Evolutionary conservation across 2,888 invertebrate species (phyloP).

Genomic region (Agrochola circellaris): DNA sequence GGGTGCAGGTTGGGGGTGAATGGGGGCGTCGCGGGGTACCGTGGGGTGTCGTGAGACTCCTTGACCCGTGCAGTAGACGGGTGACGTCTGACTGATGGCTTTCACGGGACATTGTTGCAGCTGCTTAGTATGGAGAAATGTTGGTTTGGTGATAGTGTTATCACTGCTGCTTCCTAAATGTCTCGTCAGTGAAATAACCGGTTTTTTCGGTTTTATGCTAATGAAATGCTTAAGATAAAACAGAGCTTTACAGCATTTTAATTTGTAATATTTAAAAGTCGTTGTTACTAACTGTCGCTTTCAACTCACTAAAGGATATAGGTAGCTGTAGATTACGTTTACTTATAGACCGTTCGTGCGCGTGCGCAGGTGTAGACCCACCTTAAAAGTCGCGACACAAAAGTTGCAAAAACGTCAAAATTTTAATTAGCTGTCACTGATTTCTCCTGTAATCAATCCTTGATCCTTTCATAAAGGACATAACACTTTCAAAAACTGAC

Average conservation of each 20-base stretch:
- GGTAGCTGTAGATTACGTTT: neutral
- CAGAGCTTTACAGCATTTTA: too few relatives aligned
- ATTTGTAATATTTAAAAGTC: neutral
- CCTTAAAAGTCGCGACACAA: neutral
- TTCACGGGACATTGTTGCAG: conserved; percentile 69
- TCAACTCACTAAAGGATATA: too few relatives aligned
- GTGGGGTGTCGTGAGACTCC: conserved; percentile 71
- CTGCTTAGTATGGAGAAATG: conserved; percentile 42
- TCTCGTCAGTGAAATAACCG: too few relatives aligned
- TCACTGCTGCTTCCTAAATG: neutral
- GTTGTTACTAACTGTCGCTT: neutral
- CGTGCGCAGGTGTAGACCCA: too few relatives aligned
- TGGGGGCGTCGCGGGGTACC: conserved; percentile 40
- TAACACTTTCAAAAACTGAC: conserved; percentile 23
- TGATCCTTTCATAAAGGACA: neutral
- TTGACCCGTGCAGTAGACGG: conserved; percentile 83
- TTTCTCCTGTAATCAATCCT: neutral
- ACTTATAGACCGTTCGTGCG: too few relatives aligned
- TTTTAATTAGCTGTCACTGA: neutral
- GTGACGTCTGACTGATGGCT: conserved; percentile 84
- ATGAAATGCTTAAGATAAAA: neutral
- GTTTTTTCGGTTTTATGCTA: neutral
- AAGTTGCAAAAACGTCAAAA: neutral
- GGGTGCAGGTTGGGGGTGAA: conserved; percentile 57
- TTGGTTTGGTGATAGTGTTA: conserved; percentile 1